These are phyloP conservation scores for Hirtodrosophila duncani DNA, from an alignment of 2,888 invertebrate species.

Conservation along the genomic window DNA sequence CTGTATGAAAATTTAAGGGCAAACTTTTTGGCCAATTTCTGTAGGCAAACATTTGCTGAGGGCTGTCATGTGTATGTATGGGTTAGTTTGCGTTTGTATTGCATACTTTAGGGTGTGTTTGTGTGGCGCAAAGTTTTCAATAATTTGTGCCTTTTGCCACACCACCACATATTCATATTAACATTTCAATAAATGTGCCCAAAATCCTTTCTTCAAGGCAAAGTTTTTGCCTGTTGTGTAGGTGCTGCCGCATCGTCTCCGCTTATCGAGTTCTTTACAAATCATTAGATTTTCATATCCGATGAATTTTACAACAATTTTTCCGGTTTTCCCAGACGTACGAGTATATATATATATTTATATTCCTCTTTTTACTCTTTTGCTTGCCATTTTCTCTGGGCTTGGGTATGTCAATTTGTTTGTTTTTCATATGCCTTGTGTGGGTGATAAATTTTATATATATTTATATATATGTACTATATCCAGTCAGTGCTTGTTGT, in stretches of 20 bases:
- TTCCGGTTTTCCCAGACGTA: constrained; percentile 12
- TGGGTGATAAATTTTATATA: constrained; percentile 34
- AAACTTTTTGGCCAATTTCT: constrained; percentile 43
- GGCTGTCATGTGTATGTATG: constrained; percentile 14
- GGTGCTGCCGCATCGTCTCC: constrained; percentile 30
- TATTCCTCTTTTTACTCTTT: constrained; percentile 11
- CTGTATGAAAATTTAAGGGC: constrained; percentile 47
- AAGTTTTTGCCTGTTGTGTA: constrained; percentile 11
- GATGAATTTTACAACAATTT: constrained; percentile 72
- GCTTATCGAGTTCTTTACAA: constrained; percentile 75
- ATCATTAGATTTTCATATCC: constrained; percentile 76
- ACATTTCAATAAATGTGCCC: constrained; percentile 64
- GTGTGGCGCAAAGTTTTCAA: constrained; percentile 47
- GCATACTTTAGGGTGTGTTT: constrained; percentile 32
- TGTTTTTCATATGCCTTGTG: constrained; percentile 49
- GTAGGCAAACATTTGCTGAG: constrained; percentile 48
- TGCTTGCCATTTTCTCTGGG: constrained; percentile 59
- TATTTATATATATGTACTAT: too few relatives aligned
- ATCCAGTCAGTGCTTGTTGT: too few relatives aligned
- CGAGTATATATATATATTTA: neutral
- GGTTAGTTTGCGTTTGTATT: neutral
- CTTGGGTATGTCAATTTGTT: constrained; percentile 64
- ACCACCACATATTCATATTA: constrained; percentile 43
- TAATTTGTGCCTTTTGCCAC: constrained; percentile 40
- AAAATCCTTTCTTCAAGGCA: constrained; percentile 14